These are phyloP conservation scores for Leontopithecus rosalia DNA, from an alignment of 2,797 vertebrate species.

Conservation along the genomic window DNA sequence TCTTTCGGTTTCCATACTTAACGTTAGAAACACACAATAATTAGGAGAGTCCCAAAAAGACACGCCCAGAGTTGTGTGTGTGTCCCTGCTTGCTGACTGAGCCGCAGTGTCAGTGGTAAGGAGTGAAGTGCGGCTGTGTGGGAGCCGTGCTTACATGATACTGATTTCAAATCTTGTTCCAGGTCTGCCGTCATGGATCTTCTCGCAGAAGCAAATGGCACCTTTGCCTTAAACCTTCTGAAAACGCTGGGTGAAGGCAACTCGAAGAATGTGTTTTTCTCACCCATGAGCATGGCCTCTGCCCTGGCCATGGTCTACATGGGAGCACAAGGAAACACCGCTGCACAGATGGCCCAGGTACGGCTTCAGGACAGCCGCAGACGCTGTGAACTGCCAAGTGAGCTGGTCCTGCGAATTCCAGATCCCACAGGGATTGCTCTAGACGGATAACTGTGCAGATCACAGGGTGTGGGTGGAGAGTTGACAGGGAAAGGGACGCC, in stretches of 20 bases:
- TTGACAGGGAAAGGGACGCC: not conserved
- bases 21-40: not conserved
- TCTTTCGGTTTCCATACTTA: not conserved
- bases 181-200: constrained; percentile 73
- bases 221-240: constrained; percentile 77
- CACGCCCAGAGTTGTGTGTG: not conserved
- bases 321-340: constrained; percentile 70
- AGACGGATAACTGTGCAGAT: too few relatives aligned
- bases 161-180: not conserved
- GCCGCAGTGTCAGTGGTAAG: not conserved
- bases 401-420: not conserved
- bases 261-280: constrained; percentile 60
- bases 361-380: rapidly evolving
- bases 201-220: constrained; percentile 71
- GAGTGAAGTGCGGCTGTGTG: rapidly evolving
- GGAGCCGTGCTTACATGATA: rapidly evolving
- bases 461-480: not conserved
- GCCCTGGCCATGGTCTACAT: constrained; percentile 77
- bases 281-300: constrained; percentile 65
- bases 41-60: not conserved
- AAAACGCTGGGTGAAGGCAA: constrained; percentile 54
- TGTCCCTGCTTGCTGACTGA: not conserved
- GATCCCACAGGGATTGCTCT: not conserved
- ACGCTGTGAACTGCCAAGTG: too few relatives aligned
- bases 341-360: constrained; percentile 77